Base-by-base conservation (phyloP, 2,797 vertebrate species). In the Protonibea diacanthus region DNA sequence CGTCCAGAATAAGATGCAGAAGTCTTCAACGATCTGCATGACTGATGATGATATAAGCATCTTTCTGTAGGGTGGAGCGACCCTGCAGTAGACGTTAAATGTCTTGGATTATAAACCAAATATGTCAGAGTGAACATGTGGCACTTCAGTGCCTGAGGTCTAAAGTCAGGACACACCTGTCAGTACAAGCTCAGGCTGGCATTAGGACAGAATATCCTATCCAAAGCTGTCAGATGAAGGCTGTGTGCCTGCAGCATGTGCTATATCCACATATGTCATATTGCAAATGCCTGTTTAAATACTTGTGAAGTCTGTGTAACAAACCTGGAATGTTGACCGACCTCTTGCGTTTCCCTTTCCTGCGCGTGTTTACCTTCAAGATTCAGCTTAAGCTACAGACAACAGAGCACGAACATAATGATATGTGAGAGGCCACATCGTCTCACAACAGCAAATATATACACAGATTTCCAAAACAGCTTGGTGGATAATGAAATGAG, bases 311-410 rank as follows among this genome's bases (percentile, higher is more conserved):
- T 77, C 17, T 72, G 33, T 51, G 66, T 38, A 64, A 74, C 57
- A 63, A 61, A 64, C 3, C 42, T 74, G 86, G 90, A 94, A 91
- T 94, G 90, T 56, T 17, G 78, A 53, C 52, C 1, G 20, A 33
- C 80, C 18, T 82, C 55, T 69, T 69, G 3, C 15, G 62, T 73
- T 66, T 64, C 48, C 47, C 57, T 71, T 70, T 52, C 33, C 61
- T 52, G n/a, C 9, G 8, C 33, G 0, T 44, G 56, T 82, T 77
- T 65, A 60, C 33, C 18, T 59, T 7, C 6, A 61, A 45, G n/a
- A 48, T 48, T 57, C 17, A 14, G 0, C 44, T 62, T 33, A 60
- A 57, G 12, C 0, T 4, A n/a, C 11, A 29, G 5, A 60, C 21
- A 25, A 49, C 66, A 49, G 23, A 14, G 4, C 29, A 11, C 5